Conservation (phyloP, 2,797 vertebrate genomes). For the Taenioides sp. region DNA sequence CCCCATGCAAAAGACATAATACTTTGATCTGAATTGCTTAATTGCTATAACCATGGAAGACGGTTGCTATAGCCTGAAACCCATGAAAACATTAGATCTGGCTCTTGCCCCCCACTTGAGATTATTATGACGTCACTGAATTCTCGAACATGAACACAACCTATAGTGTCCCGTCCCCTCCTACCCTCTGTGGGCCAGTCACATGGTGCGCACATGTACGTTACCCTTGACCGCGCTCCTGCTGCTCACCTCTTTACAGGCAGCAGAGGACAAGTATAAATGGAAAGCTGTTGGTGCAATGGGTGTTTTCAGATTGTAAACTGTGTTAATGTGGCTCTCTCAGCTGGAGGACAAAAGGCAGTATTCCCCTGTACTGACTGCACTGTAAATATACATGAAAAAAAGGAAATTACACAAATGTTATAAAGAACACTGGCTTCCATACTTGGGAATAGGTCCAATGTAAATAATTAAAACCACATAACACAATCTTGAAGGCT, state of each 20-base stretch:
- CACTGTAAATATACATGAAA: background rate
- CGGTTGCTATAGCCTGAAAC: too few species aligned
- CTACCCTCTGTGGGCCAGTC: conserved; percentile 13
- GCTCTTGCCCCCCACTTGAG: background rate
- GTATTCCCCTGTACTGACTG: background rate
- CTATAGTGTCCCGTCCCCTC: conserved; percentile 21
- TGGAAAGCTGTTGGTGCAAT: conserved; percentile 53
- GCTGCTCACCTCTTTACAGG: conserved; percentile 50
- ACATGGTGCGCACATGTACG: background rate
- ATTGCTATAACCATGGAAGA: too few species aligned
- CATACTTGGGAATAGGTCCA: too few species aligned
- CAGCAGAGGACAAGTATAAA: conserved; percentile 57
- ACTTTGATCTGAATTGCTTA: too few species aligned
- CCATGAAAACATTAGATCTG: too few species aligned
- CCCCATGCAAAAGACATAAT: too few species aligned
- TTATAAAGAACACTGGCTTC: background rate
- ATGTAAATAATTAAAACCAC: too few species aligned
- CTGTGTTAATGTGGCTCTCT: background rate
- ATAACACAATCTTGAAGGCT: too few species aligned
- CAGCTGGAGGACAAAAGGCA: background rate
- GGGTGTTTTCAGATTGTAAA: background rate
- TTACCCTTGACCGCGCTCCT: conserved; percentile 65
- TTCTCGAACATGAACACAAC: conserved; percentile 21
- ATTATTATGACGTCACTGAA: background rate
- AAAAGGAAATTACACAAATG: background rate